Evolutionary conservation across 1,140 invertebrate species (phyloP), one percentile per base, ranked within the genome.

Genomic region (Penaeus indicus): DNA sequence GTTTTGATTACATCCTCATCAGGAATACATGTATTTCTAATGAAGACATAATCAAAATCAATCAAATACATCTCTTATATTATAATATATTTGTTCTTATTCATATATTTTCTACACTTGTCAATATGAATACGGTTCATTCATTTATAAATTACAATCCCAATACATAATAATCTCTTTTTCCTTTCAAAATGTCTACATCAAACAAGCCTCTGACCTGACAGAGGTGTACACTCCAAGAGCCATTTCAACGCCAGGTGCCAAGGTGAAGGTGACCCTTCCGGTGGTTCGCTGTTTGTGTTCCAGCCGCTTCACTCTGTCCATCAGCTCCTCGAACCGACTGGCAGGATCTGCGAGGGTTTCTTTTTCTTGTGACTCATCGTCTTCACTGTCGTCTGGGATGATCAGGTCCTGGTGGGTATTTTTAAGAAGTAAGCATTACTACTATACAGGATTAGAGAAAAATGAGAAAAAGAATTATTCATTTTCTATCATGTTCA

Each of bases 281-380:
- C 92, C 92, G 21, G 92, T 75, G 4, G 93, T 92, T 79, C 94
- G 91, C 88, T 93, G 93, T 89, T 93, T 94, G 91, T 94, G 92
- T 78, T 93, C 92, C 86, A 94, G 93, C 10, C 92, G 91, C 77
- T 92, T 90, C 8, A 94, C 93, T 86, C 93, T 93, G 84, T 84
- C 92, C 7, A 93, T 90, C 32, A 94, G 91, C 91, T 94, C 93
- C 27, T 93, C 93, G 25, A 91, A 75, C 2, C 90, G 75, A 93
- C 91, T 90, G 91, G 92, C 91, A 92, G 93, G 32, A 92, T 91
- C 77, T 92, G 91, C 86, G 92, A 92, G 67, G 92, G 60, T 89
- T 18, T 61, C 75, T 7, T 27, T 60, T n/a, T 80, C 82, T 25
- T 77, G 69, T 1, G 67, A 25, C 27, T 82, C 25, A n/a, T 87